Base-by-base conservation (phyloP, 1,140 invertebrate genomes). In the Drosophila sturtevanti region DNA sequence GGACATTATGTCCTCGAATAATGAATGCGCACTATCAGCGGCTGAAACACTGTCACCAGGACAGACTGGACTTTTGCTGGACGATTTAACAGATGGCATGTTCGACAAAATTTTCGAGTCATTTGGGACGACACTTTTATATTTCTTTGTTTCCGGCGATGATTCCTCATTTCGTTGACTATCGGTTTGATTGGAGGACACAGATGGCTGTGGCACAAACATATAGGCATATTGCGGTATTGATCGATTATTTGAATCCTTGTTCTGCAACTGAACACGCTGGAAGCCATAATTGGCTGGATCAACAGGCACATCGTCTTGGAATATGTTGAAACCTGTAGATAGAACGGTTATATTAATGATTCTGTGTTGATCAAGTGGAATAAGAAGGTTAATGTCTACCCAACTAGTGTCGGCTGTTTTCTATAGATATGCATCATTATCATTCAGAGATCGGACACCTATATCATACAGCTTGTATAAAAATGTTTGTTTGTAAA, bases 1-100 rank as follows among this genome's bases (percentile, higher is more conserved):
- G 1, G 72, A 89, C 75, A 89, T 84, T 12, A 82, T 82, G 16
- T 82, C 75, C 68, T 86, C 81, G 27, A 85, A 85, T 27, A 86
- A 48, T 4, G 56, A 68, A 6, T 80, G 72, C 1, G 78, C 77
- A 31, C 73, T 71, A 54, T 74, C 72, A 72, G 61, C 64, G 67
- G 18, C 80, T 3, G 72, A 63, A 11, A 54, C 4, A 38, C 72
- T 76, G 64, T 77, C 78, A 62, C 77, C 74, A 52, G 71, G 38
- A 41, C 59, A 61, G 14, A 16, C 66, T 52, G 68, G 65, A 69
- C 59, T 38, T n/a, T 72, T 80, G 12, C 58, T 76, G 1, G 37
- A 72, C 0, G 74, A 63, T 22, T 63, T 59, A 37, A 2, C 2
- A 37, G 41, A 7, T 21, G 51, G 65, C 81, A 63, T 73, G 1